These are phyloP conservation scores for Agriotes lineatus DNA, from an alignment of 2,888 invertebrate genomes.

Conservation along the genomic window DNA sequence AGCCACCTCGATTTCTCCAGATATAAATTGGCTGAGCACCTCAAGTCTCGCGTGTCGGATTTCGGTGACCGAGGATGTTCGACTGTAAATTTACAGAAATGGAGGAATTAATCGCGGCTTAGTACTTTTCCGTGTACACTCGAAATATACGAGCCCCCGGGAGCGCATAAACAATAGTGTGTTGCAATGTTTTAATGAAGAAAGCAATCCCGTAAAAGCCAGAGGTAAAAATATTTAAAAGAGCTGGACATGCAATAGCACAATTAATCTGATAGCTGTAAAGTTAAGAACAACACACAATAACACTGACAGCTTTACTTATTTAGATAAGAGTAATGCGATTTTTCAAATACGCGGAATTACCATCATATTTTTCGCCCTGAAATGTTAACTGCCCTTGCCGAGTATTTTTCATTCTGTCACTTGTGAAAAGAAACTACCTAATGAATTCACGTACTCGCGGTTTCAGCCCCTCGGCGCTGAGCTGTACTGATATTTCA, in stretches of 20 bases:
- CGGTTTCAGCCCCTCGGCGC: slow-evolving; percentile 1
- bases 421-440: slow-evolving; percentile 6
- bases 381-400: slow-evolving; percentile 29
- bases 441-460: slow-evolving; percentile 15
- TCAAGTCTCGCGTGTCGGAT: slow-evolving; percentile 23
- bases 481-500: slow-evolving; percentile 9
- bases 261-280: slow-evolving; percentile 55
- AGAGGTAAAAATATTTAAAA: slow-evolving; percentile 51
- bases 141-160: slow-evolving; percentile 34
- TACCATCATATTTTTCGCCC: slow-evolving; percentile 19
- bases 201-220: slow-evolving; percentile 51
- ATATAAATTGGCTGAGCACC: slow-evolving; percentile 4
- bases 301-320: slow-evolving; percentile 45
- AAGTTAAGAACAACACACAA: slow-evolving; percentile 46
- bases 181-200: slow-evolving; percentile 47
- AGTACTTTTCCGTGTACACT: slow-evolving; percentile 41
- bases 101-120: slow-evolving; percentile 38
- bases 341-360: slow-evolving; percentile 38
- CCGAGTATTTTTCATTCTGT: slow-evolving; percentile 29
- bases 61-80: slow-evolving; percentile 31
- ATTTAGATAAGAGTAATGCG: slow-evolving; percentile 42
- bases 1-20: neutral
- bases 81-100: slow-evolving; percentile 35
- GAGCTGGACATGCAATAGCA: slow-evolving; percentile 53
- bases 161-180: slow-evolving; percentile 41